A percentile compares a stretch with the other conserved stretches of the same genome.
These are phyloP conservation scores for Melitaea athalia DNA, from an alignment of 2,888 invertebrate genomes.

Conservation along the genomic window DNA sequence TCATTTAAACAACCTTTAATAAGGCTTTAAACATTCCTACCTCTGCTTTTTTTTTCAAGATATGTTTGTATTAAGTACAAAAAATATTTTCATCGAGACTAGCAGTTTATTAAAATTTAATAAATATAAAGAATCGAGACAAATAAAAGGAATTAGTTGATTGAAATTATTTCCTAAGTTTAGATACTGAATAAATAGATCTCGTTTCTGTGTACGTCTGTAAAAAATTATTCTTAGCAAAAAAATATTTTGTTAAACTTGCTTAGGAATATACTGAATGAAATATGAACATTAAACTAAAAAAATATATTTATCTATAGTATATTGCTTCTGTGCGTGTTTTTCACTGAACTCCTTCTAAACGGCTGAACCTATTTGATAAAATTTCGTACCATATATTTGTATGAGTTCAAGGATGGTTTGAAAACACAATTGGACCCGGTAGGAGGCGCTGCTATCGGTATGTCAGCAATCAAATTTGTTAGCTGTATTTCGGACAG, in stretches of 20 bases:
- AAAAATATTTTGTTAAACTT: not conserved
- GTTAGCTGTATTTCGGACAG: too few relatives aligned
- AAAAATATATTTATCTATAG: not conserved
- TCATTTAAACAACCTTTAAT: too few relatives aligned
- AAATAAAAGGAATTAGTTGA: not conserved
- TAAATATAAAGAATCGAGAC: not conserved
- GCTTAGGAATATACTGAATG: not conserved
- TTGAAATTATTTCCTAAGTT: not conserved
- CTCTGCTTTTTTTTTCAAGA: not conserved
- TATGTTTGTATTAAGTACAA: constrained; percentile 16
- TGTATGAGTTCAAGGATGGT: too few relatives aligned
- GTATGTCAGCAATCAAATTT: too few relatives aligned
- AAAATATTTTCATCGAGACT: constrained; percentile 1
- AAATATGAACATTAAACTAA: not conserved
- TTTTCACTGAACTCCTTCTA: too few relatives aligned
- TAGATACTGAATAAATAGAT: not conserved
- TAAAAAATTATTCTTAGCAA: not conserved
- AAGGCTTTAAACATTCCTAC: not conserved
- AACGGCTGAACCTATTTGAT: too few relatives aligned
- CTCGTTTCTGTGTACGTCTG: not conserved
- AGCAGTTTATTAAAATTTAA: not conserved
- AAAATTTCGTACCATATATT: too few relatives aligned
- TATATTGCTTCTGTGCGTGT: too few relatives aligned
- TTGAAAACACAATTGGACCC: too few relatives aligned
- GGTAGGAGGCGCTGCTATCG: too few relatives aligned